phyloP scores from a whole-genome alignment of 1,140 invertebrate genomes.

The Subanguina moxae region DNA sequence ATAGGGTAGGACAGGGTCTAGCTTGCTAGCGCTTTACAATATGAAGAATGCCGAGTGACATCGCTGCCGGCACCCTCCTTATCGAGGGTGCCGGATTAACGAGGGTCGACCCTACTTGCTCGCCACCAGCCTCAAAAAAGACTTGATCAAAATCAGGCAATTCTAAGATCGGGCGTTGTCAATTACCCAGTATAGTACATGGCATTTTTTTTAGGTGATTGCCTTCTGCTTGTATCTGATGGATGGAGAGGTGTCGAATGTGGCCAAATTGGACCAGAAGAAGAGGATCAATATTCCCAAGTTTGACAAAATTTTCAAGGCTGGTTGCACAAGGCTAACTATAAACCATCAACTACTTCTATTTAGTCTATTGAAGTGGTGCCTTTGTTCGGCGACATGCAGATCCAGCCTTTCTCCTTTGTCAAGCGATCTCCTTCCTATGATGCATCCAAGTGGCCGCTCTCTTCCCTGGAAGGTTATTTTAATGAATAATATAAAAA shows the following conservation, averaged over 20 bases:
- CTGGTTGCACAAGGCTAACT: slow-evolving; percentile 61
- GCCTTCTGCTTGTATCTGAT: slow-evolving; percentile 94
- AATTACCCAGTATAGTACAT: neutral
- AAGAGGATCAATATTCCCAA: slow-evolving; percentile 88
- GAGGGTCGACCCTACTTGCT: too few relatives aligned
- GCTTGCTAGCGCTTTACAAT: too few relatives aligned
- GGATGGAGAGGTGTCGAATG: slow-evolving; percentile 86
- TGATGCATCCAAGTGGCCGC: slow-evolving; percentile 84
- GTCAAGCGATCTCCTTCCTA: slow-evolving; percentile 77
- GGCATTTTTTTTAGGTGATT: slow-evolving; percentile 70
- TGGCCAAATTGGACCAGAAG: slow-evolving; percentile 94
- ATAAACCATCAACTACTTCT: too few relatives aligned
- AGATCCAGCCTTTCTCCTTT: slow-evolving; percentile 97
- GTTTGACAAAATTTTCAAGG: slow-evolving; percentile 95
- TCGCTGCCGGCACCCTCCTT: too few relatives aligned
- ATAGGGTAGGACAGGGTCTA: too few relatives aligned
- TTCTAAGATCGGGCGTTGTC: too few relatives aligned
- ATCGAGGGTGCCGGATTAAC: too few relatives aligned
- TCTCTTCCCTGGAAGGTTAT: slow-evolving; percentile 70
- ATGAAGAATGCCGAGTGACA: too few relatives aligned
- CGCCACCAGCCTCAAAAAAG: too few relatives aligned
- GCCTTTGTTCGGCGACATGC: slow-evolving; percentile 97
- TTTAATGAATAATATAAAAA: neutral
- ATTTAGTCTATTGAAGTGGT: slow-evolving; percentile 82
- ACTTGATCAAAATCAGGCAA: too few relatives aligned